Conservation (phyloP, 2,888 invertebrate genomes). For the Autographa pulchrina region DNA sequence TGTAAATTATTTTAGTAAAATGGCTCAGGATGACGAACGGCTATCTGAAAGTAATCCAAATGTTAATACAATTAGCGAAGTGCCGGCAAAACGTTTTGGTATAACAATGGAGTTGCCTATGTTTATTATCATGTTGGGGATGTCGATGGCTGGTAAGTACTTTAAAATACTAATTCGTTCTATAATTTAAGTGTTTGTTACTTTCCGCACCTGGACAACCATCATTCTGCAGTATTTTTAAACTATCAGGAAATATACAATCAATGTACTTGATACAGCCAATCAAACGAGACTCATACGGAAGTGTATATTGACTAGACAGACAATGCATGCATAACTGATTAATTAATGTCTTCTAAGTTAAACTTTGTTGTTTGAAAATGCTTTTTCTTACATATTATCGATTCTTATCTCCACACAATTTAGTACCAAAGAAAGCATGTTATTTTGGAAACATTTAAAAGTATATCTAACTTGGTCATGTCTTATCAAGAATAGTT, state of each 20-base stretch:
- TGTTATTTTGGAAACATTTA: background rate
- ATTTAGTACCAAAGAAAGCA: background rate
- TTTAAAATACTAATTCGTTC: background rate
- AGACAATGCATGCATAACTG: background rate
- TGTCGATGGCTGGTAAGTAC: conserved; percentile 78
- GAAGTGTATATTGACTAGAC: background rate
- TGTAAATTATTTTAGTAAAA: conserved; percentile 52
- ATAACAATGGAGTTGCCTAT: conserved; percentile 83
- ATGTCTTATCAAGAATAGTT: too few relatives aligned
- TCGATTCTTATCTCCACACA: background rate
- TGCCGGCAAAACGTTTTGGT: conserved; percentile 69
- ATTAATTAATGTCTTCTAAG: background rate
- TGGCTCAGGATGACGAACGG: conserved; percentile 75
- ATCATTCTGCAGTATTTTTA: background rate
- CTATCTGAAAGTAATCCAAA: conserved; percentile 67
- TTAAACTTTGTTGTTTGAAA: too few relatives aligned
- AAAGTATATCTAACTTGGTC: too few relatives aligned
- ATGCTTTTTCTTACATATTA: background rate
- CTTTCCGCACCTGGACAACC: background rate
- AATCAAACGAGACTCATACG: background rate
- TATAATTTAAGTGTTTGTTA: too few relatives aligned
- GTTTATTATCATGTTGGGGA: conserved; percentile 78
- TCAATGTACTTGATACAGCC: background rate
- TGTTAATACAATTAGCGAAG: conserved; percentile 69
- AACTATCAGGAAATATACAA: background rate